Base-by-base conservation (phyloP, 2,888 invertebrate species). In the Eueremaeus valkanovi region DNA sequence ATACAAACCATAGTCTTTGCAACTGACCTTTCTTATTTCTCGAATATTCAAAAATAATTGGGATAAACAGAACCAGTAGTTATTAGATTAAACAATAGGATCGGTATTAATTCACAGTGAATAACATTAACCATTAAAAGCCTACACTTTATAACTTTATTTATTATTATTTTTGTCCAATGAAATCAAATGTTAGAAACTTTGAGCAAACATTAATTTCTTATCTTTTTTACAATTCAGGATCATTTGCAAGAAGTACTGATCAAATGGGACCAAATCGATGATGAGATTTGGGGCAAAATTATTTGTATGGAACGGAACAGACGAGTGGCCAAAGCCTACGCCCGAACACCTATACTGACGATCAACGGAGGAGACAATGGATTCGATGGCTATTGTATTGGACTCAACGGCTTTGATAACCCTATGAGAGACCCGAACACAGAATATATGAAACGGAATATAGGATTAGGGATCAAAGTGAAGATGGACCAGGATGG, bases 261-360 rank as follows among this genome's bases (percentile, higher is more conserved):
- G 82, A 92, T 93, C 85, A 96, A 96, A 87, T 95, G 96, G 92
- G 92, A 92, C 81, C 92, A 93, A 86, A 93, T 97, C 81, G 96
- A 97, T 84, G 95, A 96, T 83, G 96, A 96, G 72, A 96, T 97
- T 82, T 98, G 98, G 98, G 95, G 95, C 80, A 98, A 98, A 88
- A 92, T 98, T 80, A 94, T 97, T 83, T 95, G 97, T 80, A 90
- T 98, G 85, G 97, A 98, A 85, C 89, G 93, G 83, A 95, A 95
- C 84, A 88, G 94, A 81, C 89, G 96, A 81, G 94, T 98, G 76
- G 97, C 97, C 78, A 98, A 98, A 85, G 96, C 97, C 40, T 97
- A 98, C 85, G 93, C 97, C 80, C 88, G 96, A 77, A 94, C 95
- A 76, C 94, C 95, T 73, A 94, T 96, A 79, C 89, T 98, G 82